A percentile compares a stretch with the other conserved stretches of the same genome.
Evolutionary conservation across 2,888 invertebrate species (phyloP).

Genomic region (Plagodis pulveraria): DNA sequence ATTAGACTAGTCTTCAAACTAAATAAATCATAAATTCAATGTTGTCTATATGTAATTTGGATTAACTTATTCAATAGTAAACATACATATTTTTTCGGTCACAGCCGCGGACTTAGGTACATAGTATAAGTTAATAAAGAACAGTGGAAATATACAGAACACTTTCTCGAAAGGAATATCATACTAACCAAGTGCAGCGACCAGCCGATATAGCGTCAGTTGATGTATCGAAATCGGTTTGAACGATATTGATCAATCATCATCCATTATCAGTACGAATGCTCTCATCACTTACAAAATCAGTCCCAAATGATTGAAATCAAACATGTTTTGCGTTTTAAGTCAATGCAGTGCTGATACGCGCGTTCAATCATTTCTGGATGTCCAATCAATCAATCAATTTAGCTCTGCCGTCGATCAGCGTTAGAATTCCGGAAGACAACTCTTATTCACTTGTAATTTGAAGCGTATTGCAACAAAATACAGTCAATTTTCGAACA

Average conservation of each 20-base stretch:
- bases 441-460: background rate
- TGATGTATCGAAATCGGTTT: no score
- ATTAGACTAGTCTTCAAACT: no score
- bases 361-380: slow-evolving; percentile 17
- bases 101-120: no score
- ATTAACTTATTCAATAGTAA: no score
- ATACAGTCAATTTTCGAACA: background rate
- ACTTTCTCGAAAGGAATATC: no score
- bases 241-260: background rate
- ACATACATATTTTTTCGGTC: no score
- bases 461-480: background rate
- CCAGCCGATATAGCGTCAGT: no score
- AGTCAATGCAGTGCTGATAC: slow-evolving; percentile 6
- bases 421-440: background rate
- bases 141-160: no score
- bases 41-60: no score
- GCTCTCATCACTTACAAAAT: background rate
- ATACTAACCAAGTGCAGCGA: no score
- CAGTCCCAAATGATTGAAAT: slow-evolving; percentile 14
- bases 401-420: slow-evolving; percentile 10
- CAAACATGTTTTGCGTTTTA: slow-evolving; percentile 18
- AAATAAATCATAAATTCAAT: no score
- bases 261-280: background rate
- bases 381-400: slow-evolving; percentile 18
- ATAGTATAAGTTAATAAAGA: no score